These are phyloP conservation scores for Lacanobia wlatinum DNA, from an alignment of 2,888 invertebrate genomes.

Conservation along the genomic window DNA sequence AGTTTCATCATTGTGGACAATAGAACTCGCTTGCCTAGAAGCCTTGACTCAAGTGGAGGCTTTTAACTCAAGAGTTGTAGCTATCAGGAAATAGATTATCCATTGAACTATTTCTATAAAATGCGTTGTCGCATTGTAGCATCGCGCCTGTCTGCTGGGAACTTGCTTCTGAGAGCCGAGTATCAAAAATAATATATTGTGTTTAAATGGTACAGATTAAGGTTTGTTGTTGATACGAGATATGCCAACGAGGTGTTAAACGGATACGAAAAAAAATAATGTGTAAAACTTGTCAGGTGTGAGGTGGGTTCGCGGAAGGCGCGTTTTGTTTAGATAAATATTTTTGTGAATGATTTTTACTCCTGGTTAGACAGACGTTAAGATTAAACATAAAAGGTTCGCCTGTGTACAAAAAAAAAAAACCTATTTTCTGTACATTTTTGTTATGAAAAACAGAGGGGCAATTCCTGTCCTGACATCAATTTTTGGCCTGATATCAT, in stretches of 20 bases:
- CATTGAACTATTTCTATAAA: background rate
- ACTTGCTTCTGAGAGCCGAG: background rate
- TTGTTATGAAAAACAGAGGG: too few species aligned
- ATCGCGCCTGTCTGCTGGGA: background rate
- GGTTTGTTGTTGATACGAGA: constrained; percentile 53
- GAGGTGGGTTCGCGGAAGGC: background rate
- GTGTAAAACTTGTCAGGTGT: constrained; percentile 21
- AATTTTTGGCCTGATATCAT: too few species aligned
- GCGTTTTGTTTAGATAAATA: background rate
- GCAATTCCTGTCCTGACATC: too few species aligned
- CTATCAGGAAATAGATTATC: too few species aligned
- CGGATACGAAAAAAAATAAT: constrained; percentile 36
- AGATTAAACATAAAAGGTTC: too few species aligned
- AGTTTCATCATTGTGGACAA: too few species aligned
- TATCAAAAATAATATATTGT: constrained; percentile 50
- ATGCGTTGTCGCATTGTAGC: background rate
- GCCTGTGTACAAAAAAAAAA: too few species aligned
- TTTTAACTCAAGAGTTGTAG: too few species aligned
- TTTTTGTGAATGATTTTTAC: background rate
- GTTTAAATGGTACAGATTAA: constrained; percentile 46
- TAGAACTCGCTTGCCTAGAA: too few species aligned
- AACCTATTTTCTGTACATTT: too few species aligned
- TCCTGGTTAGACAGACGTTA: background rate
- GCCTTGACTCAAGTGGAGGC: too few species aligned
- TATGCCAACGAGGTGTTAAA: constrained; percentile 54